These are phyloP conservation scores for Listrodromus nycthemerus DNA, from an alignment of 2,888 invertebrate species.

Conservation along the genomic window DNA sequence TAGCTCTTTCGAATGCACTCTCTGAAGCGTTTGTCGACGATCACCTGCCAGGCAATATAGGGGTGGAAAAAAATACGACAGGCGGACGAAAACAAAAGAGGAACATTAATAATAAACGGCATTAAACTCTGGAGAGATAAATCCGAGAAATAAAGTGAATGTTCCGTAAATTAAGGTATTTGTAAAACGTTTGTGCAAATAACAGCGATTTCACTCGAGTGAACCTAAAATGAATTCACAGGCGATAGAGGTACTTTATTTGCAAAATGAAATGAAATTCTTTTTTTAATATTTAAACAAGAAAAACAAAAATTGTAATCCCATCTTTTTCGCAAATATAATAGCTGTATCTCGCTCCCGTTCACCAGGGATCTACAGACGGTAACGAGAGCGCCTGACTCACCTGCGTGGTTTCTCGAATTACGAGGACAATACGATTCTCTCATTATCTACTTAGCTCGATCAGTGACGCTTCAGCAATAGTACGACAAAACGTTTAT, in stretches of 20 bases:
- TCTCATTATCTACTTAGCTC: conserved; percentile 14
- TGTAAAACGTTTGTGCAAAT: too few relatives aligned
- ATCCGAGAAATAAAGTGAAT: too few relatives aligned
- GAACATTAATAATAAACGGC: neutral
- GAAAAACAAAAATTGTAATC: too few relatives aligned
- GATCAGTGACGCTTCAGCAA: neutral
- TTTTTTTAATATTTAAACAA: too few relatives aligned
- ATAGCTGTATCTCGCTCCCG: neutral
- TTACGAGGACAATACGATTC: conserved; percentile 19
- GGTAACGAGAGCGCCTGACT: neutral
- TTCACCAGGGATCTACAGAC: neutral
- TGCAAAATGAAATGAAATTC: too few relatives aligned
- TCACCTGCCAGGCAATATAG: neutral
- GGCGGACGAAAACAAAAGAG: neutral
- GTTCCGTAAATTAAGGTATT: too few relatives aligned
- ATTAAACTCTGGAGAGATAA: neutral
- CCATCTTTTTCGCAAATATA: neutral
- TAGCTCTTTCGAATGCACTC: neutral
- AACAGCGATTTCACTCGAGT: too few relatives aligned
- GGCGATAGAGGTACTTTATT: too few relatives aligned
- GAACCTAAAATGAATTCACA: too few relatives aligned
- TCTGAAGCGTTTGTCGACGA: neutral
- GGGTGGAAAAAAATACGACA: neutral
- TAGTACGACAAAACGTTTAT: neutral
- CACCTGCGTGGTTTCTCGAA: conserved; percentile 13